phyloP scores from a whole-genome alignment of 2,797 vertebrate species.

The Sebastes itinus region DNA sequence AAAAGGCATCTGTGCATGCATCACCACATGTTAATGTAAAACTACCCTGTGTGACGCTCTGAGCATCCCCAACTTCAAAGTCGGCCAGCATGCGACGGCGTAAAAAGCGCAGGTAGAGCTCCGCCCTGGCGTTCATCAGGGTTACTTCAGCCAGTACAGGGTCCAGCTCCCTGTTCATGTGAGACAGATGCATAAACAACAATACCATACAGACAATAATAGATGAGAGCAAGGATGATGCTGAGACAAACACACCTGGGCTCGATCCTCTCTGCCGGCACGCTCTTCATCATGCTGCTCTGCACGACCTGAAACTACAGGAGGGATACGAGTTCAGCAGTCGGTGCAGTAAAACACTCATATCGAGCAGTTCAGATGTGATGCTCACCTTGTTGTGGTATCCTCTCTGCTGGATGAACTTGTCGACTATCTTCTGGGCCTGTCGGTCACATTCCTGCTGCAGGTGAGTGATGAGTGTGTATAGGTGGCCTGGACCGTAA shows the following conservation, averaged over 20 bases:
- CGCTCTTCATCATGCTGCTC: conserved; percentile 92
- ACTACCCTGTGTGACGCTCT: conserved; percentile 90
- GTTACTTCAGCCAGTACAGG: conserved; percentile 94
- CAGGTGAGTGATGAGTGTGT: conserved; percentile 92
- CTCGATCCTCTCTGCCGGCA: conserved; percentile 90
- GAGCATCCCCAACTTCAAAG: conserved; percentile 95
- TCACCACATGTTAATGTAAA: neutral
- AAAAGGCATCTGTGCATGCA: neutral
- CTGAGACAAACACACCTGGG: conserved; percentile 84
- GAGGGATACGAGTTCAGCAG: neutral
- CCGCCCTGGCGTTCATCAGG: conserved; percentile 94
- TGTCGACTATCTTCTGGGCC: conserved; percentile 94
- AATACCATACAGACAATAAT: neutral
- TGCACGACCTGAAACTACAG: conserved; percentile 95
- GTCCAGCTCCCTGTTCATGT: conserved; percentile 89
- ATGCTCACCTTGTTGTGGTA: conserved; percentile 90
- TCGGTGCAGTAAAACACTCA: neutral
- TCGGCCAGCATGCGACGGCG: conserved; percentile 90
- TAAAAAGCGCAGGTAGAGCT: conserved; percentile 95
- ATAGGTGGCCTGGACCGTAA: conserved; percentile 93
- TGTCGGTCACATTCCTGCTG: conserved; percentile 95
- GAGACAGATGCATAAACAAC: neutral
- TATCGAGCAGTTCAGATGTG: neutral
- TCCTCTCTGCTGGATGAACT: conserved; percentile 93
- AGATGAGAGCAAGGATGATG: neutral